phyloP scores from a whole-genome alignment of 2,113 vertebrate genomes.

The Misgurnus anguillicaudatus region DNA sequence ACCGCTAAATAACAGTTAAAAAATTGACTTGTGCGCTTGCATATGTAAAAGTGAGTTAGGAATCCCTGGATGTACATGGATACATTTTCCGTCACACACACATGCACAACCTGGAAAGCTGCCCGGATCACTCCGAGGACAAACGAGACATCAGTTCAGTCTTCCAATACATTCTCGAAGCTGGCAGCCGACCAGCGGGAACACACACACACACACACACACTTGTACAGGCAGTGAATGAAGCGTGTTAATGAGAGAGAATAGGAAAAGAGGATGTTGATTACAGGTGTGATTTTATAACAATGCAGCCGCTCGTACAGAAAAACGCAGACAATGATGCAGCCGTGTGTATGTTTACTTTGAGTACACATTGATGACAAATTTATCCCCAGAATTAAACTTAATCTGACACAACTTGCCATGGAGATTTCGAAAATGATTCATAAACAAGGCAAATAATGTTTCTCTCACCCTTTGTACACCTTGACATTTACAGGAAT shows the following conservation, averaged over 20 bases:
- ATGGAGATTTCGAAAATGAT: no score
- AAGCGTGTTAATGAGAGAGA: slow-evolving; percentile 1
- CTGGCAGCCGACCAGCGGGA: slow-evolving; percentile 1
- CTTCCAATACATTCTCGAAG: slow-evolving; percentile 12
- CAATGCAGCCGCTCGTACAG: neutral
- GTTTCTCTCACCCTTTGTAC: no score
- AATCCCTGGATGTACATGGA: neutral
- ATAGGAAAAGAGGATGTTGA: neutral
- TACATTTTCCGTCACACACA: neutral
- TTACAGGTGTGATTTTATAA: slow-evolving; percentile 10
- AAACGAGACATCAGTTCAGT: slow-evolving; percentile 28
- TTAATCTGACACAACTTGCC: no score
- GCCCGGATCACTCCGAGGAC: slow-evolving; percentile 6
- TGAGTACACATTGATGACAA: no score
- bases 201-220: slow-evolving; percentile 6
- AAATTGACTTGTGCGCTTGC: neutral
- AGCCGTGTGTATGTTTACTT: neutral
- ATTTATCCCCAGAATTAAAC: no score
- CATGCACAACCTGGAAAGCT: slow-evolving; percentile 16
- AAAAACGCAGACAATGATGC: neutral
- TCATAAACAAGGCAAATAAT: no score
- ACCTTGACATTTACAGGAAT: no score
- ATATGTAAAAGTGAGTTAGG: neutral
- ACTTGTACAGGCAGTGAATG: neutral
- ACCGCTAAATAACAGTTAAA: neutral